Evolutionary conservation across 2,888 invertebrate species (phyloP), one percentile per base, ranked within the genome.

Genomic region (Acanthacorydalis orientalis): DNA sequence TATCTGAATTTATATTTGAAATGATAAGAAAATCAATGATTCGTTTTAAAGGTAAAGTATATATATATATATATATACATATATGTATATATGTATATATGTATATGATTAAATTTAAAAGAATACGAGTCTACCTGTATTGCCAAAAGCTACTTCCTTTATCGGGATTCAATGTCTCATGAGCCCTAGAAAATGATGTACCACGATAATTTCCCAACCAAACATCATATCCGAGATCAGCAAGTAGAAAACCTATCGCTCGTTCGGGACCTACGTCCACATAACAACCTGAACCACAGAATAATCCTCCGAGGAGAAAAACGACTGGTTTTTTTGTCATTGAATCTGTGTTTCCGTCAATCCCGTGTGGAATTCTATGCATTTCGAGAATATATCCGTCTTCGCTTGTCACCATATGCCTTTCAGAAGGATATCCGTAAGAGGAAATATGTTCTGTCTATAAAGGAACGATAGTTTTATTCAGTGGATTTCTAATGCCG

Each of bases 141-240:
- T 70, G 60, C 82, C 82, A 83, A 59, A 70, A 83, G n/a, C 64
- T 59, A 3, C 60, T 57, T 49, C 69, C 69, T 10, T 62, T 50
- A 44, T 59, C 60, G 1, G 72, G 67, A 48, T 69, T 62, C 57
- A 69, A 54, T 0, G 62, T 60, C 1, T 59, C 53, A 56, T 85
- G 83, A 4, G 59, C 65, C 11, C 72, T 68, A 1, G 77, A 75
- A 58, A 80, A 83, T 31, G 67, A 69, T 57, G 79, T 86, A 8
- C 89, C 90, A 4, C 90, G 74, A n/a, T 75, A 74, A 59, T 89
- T 90, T 0, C 83, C 81, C 67, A 90, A 65, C 89, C 89, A 91
- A 0, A 83, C 81, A 52, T 83, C 83, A 54, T 74, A 83, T 11
- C 80, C 80, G 55, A 68, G 66, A 55, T 83, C 80, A 2, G 78